Evolutionary conservation across 2,797 vertebrate species (phyloP), one percentile per base, ranked within the genome.

Genomic region (Carapus acus): DNA sequence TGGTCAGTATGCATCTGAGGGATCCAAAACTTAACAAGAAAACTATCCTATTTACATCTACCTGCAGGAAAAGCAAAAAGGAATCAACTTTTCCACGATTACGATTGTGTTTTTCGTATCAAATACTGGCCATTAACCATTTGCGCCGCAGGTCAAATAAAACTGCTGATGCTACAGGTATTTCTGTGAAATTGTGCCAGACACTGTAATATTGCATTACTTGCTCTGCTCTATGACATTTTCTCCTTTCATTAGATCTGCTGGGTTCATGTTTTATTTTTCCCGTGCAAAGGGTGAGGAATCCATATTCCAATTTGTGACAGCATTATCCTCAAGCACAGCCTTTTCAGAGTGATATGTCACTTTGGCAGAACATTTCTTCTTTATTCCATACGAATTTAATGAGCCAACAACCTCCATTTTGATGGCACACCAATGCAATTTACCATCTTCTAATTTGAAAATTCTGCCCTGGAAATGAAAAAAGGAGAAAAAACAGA

Each of bases 181-280:
- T 67, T 50, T 68, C 39, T 61, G 21, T 52, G 72, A 38, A 60
- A 70, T 44, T 63, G 22, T 67, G 43, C 38, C 41, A 45, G 54
- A 33, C 54, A 38, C n/a, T 3, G 16, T 77, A 76, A 82, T 78
- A 82, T 83, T 83, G 83, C 20, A 55, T 49, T 65, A 54, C 61
- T 54, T 73, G 45, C 58, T 61, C 54, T 56, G 40, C 47, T 20
- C 46, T 42, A 51, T 82, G 82, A 78, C 80, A 83, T 84, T 82
- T 81, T 71, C 66, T 61, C 45, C 45, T 72, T 69, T 65, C 18
- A 71, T 71, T 67, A 71, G 42, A 69, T 74, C 44, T 49, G 45
- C 54, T 52, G 34, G 17, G 31, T 54, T 44, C 33, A 57, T 65
- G 64, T 68, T n/a, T n/a, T n/a, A n/a, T n/a, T 56, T 60, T 53